A percentile compares a stretch with the other conserved stretches of the same genome.
These are phyloP conservation scores for Galbula dea DNA, from an alignment of 2,113 vertebrate species.

Conservation along the genomic window DNA sequence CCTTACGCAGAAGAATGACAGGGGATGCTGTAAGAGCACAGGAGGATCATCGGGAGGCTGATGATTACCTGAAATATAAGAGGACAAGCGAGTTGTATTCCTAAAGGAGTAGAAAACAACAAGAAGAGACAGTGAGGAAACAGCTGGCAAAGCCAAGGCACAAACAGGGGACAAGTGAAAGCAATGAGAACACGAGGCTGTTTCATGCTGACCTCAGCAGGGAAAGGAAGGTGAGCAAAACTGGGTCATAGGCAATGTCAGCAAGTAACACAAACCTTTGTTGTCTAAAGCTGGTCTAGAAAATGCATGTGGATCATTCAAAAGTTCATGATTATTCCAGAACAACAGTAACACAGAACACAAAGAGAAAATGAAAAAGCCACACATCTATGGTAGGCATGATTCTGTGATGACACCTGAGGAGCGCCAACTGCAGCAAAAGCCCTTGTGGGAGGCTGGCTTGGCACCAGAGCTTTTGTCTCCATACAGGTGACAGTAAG, in stretches of 20 bases:
- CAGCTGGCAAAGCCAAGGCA: not conserved
- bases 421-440: not conserved
- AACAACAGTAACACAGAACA: not conserved
- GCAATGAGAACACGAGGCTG: not conserved
- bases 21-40: not conserved
- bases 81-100: not conserved
- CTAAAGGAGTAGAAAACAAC: not conserved
- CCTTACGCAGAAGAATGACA: not conserved
- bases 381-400: fast-evolving
- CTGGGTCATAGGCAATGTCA: not conserved
- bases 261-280: not conserved
- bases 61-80: not conserved
- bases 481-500: not conserved
- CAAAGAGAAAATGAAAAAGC: not conserved
- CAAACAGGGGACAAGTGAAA: not conserved
- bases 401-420: not conserved
- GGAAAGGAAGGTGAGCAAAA: not conserved
- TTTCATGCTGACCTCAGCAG: not conserved
- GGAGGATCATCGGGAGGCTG: not conserved
- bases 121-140: not conserved
- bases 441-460: not conserved
- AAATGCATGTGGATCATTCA: not conserved
- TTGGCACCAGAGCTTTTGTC: not conserved
- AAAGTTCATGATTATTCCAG: no score
- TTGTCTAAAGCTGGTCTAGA: not conserved